These are phyloP conservation scores for Geophilus truncorum DNA, from an alignment of 2,888 invertebrate species.

Conservation along the genomic window DNA sequence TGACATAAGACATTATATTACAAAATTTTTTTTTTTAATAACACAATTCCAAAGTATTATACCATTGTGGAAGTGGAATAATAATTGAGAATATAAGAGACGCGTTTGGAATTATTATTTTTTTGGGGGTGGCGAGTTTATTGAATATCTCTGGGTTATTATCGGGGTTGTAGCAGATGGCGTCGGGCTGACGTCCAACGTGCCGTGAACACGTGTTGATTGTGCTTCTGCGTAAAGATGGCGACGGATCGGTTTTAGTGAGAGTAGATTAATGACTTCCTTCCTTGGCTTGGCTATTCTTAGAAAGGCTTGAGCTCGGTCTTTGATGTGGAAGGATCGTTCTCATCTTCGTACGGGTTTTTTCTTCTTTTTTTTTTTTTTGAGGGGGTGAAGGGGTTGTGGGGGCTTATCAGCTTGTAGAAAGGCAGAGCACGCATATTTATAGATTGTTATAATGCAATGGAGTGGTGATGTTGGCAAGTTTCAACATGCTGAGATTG, in stretches of 20 bases:
- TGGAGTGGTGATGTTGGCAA: too few relatives aligned
- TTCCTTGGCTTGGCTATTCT: neutral
- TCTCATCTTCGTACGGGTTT: neutral
- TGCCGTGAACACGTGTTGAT: neutral
- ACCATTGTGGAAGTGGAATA: too few relatives aligned
- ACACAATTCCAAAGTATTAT: too few relatives aligned
- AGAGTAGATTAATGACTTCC: slow-evolving; percentile 6
- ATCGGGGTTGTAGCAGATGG: neutral
- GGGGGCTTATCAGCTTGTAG: neutral
- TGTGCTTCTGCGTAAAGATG: neutral
- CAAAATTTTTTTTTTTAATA: too few relatives aligned
- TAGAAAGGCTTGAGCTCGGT: neutral
- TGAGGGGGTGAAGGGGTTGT: too few relatives aligned
- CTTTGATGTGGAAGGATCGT: neutral
- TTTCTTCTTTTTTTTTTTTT: neutral
- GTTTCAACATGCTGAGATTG: neutral
- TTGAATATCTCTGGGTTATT: neutral
- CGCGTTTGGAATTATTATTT: neutral
- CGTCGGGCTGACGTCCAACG: neutral
- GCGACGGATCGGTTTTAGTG: slow-evolving; percentile 2
- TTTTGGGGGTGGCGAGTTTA: neutral
- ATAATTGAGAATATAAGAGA: too few relatives aligned
- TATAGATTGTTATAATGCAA: too few relatives aligned
- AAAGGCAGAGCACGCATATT: neutral
- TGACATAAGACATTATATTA: too few relatives aligned